Conservation (phyloP, 2,113 vertebrate species). For the Rafetus swinhoei region DNA sequence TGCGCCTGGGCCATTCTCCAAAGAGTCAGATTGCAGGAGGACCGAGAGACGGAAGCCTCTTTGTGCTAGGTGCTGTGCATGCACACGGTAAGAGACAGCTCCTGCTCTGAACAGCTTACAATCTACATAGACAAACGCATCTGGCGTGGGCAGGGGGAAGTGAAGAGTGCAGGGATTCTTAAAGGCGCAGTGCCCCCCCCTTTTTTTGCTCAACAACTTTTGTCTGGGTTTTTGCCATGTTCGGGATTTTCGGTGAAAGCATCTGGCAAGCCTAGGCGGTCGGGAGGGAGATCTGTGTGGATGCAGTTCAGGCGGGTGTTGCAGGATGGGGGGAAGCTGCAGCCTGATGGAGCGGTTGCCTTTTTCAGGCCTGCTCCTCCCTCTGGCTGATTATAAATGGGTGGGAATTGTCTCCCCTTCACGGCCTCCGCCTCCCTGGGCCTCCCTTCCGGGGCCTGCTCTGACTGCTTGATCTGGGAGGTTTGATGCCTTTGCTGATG, state of each 20-base stretch:
- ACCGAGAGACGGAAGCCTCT: background rate
- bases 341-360: conserved; percentile 43
- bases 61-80: background rate
- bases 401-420: conserved; percentile 33
- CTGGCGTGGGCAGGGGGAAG: too few species aligned
- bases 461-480: conserved; percentile 13
- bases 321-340: background rate
- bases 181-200: too few species aligned
- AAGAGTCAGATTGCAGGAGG: background rate
- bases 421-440: conserved; percentile 9
- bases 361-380: conserved; percentile 10
- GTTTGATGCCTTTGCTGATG: conserved; percentile 44
- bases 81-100: background rate
- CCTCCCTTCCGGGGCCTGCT: background rate
- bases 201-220: too few species aligned
- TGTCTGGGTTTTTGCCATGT: too few species aligned
- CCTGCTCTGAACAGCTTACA: background rate
- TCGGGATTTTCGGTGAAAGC: too few species aligned
- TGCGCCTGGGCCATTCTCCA: background rate
- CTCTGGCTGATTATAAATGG: background rate
- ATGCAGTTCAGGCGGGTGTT: background rate
- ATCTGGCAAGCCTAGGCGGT: too few species aligned
- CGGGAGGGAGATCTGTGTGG: background rate
- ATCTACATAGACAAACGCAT: background rate
- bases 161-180: too few species aligned